phyloP scores from a whole-genome alignment of 2,113 vertebrate genomes.

The Archilochus colubris region DNA sequence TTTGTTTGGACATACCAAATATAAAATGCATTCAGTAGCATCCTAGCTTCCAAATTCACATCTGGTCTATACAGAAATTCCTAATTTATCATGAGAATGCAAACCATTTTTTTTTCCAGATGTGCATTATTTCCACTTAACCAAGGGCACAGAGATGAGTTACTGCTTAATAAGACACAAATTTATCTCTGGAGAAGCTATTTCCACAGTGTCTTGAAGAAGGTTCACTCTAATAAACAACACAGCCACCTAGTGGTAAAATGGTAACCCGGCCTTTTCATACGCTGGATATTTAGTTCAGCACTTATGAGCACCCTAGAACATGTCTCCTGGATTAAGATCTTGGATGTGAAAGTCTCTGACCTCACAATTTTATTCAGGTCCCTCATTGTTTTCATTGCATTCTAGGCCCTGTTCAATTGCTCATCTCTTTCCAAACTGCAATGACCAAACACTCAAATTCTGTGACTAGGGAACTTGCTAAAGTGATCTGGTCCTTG shows the following conservation, averaged over 20 bases:
- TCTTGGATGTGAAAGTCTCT: background rate
- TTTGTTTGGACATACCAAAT: background rate
- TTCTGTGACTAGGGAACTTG: background rate
- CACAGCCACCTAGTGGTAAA: background rate
- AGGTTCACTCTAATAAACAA: background rate
- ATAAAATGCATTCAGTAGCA: background rate
- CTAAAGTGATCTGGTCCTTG: background rate
- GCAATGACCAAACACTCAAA: background rate
- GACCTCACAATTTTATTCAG: background rate
- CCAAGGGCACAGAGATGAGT: rapidly evolving
- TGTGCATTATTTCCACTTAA: background rate
- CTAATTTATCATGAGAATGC: background rate
- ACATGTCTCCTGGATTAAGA: background rate
- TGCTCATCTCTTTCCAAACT: background rate
- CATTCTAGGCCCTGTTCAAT: background rate
- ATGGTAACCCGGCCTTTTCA: rapidly evolving
- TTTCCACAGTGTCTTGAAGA: rapidly evolving
- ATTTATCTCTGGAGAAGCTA: background rate
- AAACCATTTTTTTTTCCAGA: background rate
- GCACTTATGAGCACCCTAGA: rapidly evolving
- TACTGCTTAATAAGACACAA: background rate
- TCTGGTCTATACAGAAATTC: background rate
- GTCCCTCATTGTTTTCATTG: background rate
- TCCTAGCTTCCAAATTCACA: background rate
- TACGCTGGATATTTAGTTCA: rapidly evolving